A percentile compares a stretch with the other conserved stretches of the same genome.
phyloP scores from a whole-genome alignment of 2,797 vertebrate species.

The Sphenodon punctatus region DNA sequence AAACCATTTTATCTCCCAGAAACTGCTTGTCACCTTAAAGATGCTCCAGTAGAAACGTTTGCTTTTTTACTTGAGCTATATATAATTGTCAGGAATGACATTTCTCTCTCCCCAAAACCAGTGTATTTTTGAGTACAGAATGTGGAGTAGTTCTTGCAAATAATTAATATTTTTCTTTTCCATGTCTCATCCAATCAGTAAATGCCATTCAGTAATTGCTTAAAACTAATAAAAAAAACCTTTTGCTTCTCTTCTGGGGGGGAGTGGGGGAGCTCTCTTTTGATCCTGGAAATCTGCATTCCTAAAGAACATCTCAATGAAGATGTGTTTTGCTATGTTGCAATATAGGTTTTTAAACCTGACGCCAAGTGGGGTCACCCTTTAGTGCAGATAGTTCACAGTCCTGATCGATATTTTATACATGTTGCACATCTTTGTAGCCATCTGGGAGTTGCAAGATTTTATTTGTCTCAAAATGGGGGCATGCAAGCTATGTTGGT shows the following conservation, averaged over 20 bases:
- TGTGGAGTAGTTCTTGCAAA: not conserved
- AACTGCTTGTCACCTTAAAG: not conserved
- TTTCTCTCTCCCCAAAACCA: not conserved
- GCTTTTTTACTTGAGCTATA: not conserved
- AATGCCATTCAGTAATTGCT: not conserved
- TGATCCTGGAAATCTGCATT: not conserved
- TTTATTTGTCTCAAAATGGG: too few species aligned
- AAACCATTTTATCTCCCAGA: not conserved
- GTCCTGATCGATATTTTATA: too few species aligned
- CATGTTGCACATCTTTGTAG: too few species aligned
- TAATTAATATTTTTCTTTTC: not conserved
- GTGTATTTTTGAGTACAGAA: not conserved
- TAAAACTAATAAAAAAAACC: not conserved
- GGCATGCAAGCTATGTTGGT: too few species aligned
- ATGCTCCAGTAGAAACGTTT: not conserved
- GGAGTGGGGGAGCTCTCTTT: not conserved
- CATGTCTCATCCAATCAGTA: not conserved
- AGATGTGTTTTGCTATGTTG: not conserved
- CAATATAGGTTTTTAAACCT: too few species aligned
- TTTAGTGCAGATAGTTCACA: too few species aligned
- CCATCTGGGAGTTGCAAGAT: too few species aligned
- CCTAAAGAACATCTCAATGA: not conserved
- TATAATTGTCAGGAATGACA: not conserved
- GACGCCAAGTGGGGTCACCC: too few species aligned
- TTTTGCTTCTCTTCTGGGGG: not conserved